Evolutionary conservation across 2,797 vertebrate species (phyloP).

Genomic region (Threskiornis aethiopicus): DNA sequence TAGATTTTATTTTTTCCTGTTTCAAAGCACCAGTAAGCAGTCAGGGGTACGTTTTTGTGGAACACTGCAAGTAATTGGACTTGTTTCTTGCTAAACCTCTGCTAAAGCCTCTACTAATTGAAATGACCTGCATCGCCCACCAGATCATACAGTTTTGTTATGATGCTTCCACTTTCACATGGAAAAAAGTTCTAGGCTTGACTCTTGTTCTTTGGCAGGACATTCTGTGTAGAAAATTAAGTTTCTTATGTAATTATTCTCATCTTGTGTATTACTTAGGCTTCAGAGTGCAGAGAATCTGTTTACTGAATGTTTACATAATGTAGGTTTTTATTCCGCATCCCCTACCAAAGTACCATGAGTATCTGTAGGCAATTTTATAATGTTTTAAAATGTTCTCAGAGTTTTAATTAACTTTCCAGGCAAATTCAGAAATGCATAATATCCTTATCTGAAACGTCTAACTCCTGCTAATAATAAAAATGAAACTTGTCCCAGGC

Average conservation of each 20-base stretch:
- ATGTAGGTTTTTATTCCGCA: constrained; percentile 50
- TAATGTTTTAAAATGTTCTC: constrained; percentile 58
- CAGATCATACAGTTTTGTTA: constrained; percentile 9
- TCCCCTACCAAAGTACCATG: constrained; percentile 29
- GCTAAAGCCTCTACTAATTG: constrained; percentile 2
- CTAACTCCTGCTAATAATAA: constrained; percentile 68
- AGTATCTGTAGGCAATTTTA: constrained; percentile 47
- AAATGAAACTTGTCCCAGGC: constrained; percentile 64
- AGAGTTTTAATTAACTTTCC: constrained; percentile 52
- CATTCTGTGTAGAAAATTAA: constrained; percentile 43
- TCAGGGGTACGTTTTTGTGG: background rate
- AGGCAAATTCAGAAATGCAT: constrained; percentile 64
- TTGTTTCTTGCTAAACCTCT: constrained; percentile 1
- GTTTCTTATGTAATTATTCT: constrained; percentile 39
- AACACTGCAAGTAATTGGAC: background rate
- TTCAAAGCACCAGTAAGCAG: background rate
- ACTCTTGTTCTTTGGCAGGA: constrained; percentile 22
- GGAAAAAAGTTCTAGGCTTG: background rate
- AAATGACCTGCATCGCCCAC: background rate
- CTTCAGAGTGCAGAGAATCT: constrained; percentile 53
- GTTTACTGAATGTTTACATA: constrained; percentile 56
- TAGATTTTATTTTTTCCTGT: background rate
- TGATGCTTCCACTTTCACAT: background rate
- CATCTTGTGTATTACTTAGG: constrained; percentile 25
- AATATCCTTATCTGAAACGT: constrained; percentile 60